Base-by-base conservation (phyloP, 2,113 vertebrate genomes). In the Taxidea taxus region DNA sequence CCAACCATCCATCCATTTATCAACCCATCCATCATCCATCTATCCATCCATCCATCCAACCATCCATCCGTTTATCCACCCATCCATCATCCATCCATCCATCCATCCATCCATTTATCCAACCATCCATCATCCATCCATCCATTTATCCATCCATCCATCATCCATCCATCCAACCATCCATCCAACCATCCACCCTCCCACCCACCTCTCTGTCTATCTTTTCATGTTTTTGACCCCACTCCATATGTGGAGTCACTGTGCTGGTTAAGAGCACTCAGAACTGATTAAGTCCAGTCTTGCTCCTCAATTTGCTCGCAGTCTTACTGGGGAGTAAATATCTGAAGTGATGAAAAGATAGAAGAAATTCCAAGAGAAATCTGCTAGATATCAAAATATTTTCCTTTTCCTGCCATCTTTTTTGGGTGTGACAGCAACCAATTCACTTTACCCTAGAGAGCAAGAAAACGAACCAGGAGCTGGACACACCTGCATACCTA, bases 121-220 rank as follows among this genome's bases (percentile, higher is more conserved):
- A 29, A 21, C 27, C 13, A 34, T 12, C 29, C 29, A 34, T 3
- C 14, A 68, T 3, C 37, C 21, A 25, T 3, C 68, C 11, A 42
- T 6, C 47, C 34, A 47, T 6, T 29, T 1, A 12, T 0, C 56
- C 29, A 21, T 23, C 12, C 5, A 20, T 6, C n/a, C 21, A 0
- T 4, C 23, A 83, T 25, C 3, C 7, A 31, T 0, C 14, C 42
- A 64, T 49, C 15, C 11, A 7, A 2, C 29, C 20, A 56, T 64
- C 7, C 4, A 81, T 7, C 51, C 60, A 29, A 0, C 21, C 12
- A 15, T 1, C 18, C 20, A 15, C 4, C 11, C 12, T 62, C 8
- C 3, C 10, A 23, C 21, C 16, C 15, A 12, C 23, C 5, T 51
- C 39, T 51, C n/a, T 1, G 21, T 68, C 31, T 37, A 11, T 16